Conservation (phyloP, 1,140 invertebrate genomes). For the Protaetia brevitarsis region DNA sequence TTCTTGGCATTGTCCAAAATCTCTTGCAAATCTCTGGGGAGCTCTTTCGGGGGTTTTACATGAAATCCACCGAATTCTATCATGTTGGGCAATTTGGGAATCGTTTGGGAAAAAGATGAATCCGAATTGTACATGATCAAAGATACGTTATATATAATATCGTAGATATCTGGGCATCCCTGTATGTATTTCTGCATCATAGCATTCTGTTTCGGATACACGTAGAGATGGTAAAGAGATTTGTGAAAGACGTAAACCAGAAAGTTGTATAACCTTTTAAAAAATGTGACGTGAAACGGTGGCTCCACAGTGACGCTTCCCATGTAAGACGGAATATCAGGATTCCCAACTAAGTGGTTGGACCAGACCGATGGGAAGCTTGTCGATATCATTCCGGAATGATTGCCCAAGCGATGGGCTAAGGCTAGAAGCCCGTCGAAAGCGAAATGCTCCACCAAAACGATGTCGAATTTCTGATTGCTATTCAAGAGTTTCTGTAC, state of each 20-base stretch:
- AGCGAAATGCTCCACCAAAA: conserved; percentile 50
- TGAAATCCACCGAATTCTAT: conserved; percentile 56
- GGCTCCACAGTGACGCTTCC: background rate
- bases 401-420: conserved; percentile 46
- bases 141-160: conserved; percentile 53
- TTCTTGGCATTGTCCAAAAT: conserved; percentile 51
- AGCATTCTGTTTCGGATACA: conserved; percentile 42
- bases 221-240: conserved; percentile 33
- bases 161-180: conserved; percentile 50
- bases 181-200: conserved; percentile 49
- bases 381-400: conserved; percentile 46
- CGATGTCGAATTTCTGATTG: conserved; percentile 48
- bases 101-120: conserved; percentile 52
- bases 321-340: conserved; percentile 44
- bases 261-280: conserved; percentile 47
- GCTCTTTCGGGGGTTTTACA: conserved; percentile 43
- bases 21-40: conserved; percentile 50
- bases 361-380: conserved; percentile 33
- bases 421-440: conserved; percentile 48
- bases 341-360: conserved; percentile 43
- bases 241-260: conserved; percentile 25
- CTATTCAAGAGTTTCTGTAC: conserved; percentile 18
- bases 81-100: conserved; percentile 55
- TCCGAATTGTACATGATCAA: conserved; percentile 58
- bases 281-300: conserved; percentile 40